Evolutionary conservation across 2,888 invertebrate genomes (phyloP), one percentile per base, ranked within the genome.

Genomic region (Melolontha melolontha): DNA sequence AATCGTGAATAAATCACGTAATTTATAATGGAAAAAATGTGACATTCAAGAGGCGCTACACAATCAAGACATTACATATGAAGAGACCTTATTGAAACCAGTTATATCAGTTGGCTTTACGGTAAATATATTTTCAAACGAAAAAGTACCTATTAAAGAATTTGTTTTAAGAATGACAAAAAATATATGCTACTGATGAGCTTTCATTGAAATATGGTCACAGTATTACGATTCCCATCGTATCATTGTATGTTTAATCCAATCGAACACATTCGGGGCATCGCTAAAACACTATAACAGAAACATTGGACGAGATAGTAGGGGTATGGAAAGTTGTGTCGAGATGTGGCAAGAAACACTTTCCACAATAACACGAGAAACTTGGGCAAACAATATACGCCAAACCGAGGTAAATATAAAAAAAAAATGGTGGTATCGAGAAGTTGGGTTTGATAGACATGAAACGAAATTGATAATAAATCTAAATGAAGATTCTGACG

Each of bases 241-340:
- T 66, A 66, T 12, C 55, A 57, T 22, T 16, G 34, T 10, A 16
- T 11, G 22, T 44, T 66, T 12, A 66, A 66, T 57, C 57, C 66
- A 16, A 66, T 66, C 11, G 66, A 57, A 66, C 41, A 42, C n/a
- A 66, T 55, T 14, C 55, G 55, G 66, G 66, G 49, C 12, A 42
- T 52, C 41, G 44, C 41, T 16, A 66, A 55, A 55, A 57, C 55
- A 49, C 22, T 49, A 49, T 7, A 49, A 49, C 7, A n/a, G 14
- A 22, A 16, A 49, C 22, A 49, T 49, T 12, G 10, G 12, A 49
- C 14, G 49, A 49, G 16, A 49, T 49, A 14, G 49, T 17, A 10
- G 14, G n/a, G 44, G 44, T 12, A 44, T 12, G 14, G 44, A 44
- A 44, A 44, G 8, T 12, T 44, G 44, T 7, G 8, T 49, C 14